Conservation (phyloP, 2,888 invertebrate species). For the Nomada ferruginata region DNA sequence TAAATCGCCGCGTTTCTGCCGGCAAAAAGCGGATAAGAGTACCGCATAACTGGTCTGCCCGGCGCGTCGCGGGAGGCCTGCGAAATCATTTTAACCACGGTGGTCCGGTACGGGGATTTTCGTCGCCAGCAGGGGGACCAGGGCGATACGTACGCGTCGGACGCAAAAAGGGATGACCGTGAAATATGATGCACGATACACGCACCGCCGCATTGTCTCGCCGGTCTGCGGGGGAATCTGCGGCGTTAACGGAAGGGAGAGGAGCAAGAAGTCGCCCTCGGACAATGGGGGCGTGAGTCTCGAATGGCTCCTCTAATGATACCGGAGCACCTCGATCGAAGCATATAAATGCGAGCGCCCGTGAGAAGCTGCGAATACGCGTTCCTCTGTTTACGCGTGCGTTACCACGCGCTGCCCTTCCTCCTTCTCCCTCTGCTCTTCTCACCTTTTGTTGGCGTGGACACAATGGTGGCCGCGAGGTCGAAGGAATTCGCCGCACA, state of each 20-base stretch:
- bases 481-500: not conserved
- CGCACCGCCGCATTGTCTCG: slow-evolving; percentile 78
- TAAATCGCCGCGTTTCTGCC: slow-evolving; percentile 29
- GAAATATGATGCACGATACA: slow-evolving; percentile 80
- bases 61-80: slow-evolving; percentile 67
- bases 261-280: slow-evolving; percentile 63
- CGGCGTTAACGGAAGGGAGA: slow-evolving; percentile 51
- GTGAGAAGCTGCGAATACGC: slow-evolving; percentile 35
- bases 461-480: not conserved
- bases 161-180: slow-evolving; percentile 73
- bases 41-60: slow-evolving; percentile 9
- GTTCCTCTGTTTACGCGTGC: slow-evolving; percentile 34
- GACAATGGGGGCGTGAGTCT: slow-evolving; percentile 77
- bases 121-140: slow-evolving; percentile 60
- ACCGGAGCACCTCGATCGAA: slow-evolving; percentile 69
- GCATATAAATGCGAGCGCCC: slow-evolving; percentile 33
- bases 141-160: slow-evolving; percentile 51
- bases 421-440: not conserved
- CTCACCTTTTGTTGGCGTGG: not conserved
- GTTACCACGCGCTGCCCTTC: slow-evolving; percentile 8
- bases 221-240: slow-evolving; percentile 56
- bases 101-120: slow-evolving; percentile 68
- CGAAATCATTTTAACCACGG: slow-evolving; percentile 63
- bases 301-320: slow-evolving; percentile 78
- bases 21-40: slow-evolving; percentile 47